Evolutionary conservation across 2,888 invertebrate species (phyloP), one percentile per base, ranked within the genome.

Genomic region (Andrena chrysosceles): DNA sequence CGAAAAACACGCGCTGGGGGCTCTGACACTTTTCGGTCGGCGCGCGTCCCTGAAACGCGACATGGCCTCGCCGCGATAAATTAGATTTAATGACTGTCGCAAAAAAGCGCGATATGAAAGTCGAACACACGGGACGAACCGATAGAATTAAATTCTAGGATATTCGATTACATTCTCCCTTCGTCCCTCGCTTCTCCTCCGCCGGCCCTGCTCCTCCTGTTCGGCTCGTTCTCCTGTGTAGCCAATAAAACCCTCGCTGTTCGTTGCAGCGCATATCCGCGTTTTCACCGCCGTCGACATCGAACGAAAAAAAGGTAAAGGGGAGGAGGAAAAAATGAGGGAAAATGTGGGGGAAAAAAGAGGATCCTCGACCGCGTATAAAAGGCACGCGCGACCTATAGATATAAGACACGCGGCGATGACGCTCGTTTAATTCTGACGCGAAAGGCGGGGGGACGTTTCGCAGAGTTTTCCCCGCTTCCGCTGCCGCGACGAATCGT

Each of bases 101-200:
- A 92, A 93, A 91, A 93, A 93, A 92, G 92, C 91, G 92, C 91
- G 93, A 92, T 92, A 93, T 93, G 93, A 92, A 93, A 93, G 93
- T 93, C 93, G 93, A 92, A 92, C 86, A 83, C 83, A 83, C 85
- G 81, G 90, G 84, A 87, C 89, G 90, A 88, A 90, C 89, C 92
- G 92, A 93, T 93, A 91, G 92, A 93, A 94, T 93, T 91, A 92
- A 93, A 93, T 93, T 93, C 91, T 92, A 92, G 93, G 92, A 93
- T 93, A 93, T 93, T 93, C 93, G 93, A 93, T 94, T 94, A 93
- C 92, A 90, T 90, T 86, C 88, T 87, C 88, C 87, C 83, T 86
- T 85, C 88, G 86, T 81, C 81, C 77, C 83, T 80, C 42, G 42
- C 68, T 69, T 71, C 69, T 70, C 77, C 66, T 56, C 56, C 75